Base-by-base conservation (phyloP, 2,888 invertebrate species). In the Cheilosia vulpina region DNA sequence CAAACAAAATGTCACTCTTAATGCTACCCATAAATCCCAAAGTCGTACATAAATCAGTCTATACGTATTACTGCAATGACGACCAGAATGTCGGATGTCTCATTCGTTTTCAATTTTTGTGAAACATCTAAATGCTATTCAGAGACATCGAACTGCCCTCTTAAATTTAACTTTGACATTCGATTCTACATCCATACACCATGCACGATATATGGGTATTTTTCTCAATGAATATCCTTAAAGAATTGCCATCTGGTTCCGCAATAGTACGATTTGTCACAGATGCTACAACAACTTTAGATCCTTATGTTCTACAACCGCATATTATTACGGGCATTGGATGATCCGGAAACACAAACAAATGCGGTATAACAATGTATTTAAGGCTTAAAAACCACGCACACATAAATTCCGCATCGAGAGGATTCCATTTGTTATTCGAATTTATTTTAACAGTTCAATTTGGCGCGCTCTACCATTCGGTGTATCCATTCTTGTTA, bases 71-170 rank as follows among this genome's bases (percentile, higher is more conserved):
- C 31, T 71, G 47, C 69, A 65, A 77, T 65, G 77, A 77, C 34
- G 71, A 76, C 53, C 6, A 6, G 1, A 2, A 31, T 31, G 9
- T 66, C 21, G 43, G 63, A 62, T 60, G 62, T 50, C 41, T 66
- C 17, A 34, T 77, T 76, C 65, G 65, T 55, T 77, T 82, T 82
- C 82, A 82, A 77, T 77, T 77, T 77, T 27, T 60, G 9, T 45
- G 4, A 52, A 52, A 24, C 24, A 52, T 52, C 24, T 52, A 2
- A 41, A 60, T 15, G 53, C 13, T 53, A 38, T 65, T 73, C 60
- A 9, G 60, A 24, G 34, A 53, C 53, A 73, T 53, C 60, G 60
- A 41, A 57, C 55, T 19, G 19, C 41, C 19, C 50, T 45, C n/a
- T 17, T 6, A 34, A 69, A 63, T 69, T 66, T 73, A 41, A 75